A percentile compares a stretch with the other conserved stretches of the same genome.
phyloP scores from a whole-genome alignment of 2,797 vertebrate species.

The Sardinella longiceps region DNA sequence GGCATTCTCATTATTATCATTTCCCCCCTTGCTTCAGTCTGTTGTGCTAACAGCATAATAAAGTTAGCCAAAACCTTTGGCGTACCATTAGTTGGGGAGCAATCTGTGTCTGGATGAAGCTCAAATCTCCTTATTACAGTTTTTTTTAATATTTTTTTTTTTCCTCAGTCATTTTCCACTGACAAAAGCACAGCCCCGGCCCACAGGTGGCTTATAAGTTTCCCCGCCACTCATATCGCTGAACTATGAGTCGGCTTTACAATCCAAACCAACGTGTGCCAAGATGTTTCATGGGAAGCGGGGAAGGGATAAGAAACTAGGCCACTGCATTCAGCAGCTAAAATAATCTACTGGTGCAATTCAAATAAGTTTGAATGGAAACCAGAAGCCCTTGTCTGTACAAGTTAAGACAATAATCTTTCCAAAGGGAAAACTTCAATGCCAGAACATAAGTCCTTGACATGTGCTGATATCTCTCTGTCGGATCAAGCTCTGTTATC shows the following conservation, averaged over 20 bases:
- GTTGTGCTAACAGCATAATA: neutral
- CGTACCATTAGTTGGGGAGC: neutral
- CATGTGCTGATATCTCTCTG: neutral
- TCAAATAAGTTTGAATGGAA: neutral
- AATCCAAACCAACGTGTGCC: conserved; percentile 6
- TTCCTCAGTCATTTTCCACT: neutral
- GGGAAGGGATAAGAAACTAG: neutral
- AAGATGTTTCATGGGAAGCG: conserved; percentile 17
- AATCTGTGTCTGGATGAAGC: neutral
- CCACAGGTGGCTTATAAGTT: conserved; percentile 8
- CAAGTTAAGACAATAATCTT: neutral
- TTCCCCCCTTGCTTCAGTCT: neutral
- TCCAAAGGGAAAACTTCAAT: neutral
- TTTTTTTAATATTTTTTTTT: no score
- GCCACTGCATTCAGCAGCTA: neutral
- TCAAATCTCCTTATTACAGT: neutral
- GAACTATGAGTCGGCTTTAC: conserved; percentile 3
- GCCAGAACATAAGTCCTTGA: neutral
- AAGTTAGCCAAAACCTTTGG: conserved; percentile 2
- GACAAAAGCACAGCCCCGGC: neutral
- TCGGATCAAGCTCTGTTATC: neutral
- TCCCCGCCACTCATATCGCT: conserved; percentile 16
- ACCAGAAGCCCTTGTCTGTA: neutral
- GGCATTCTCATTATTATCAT: neutral
- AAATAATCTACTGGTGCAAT: neutral